A percentile compares a stretch with the other conserved stretches of the same genome.
These are phyloP conservation scores for Acipenser oxyrinchus DNA, from an alignment of 2,797 vertebrate genomes.

Conservation along the genomic window DNA sequence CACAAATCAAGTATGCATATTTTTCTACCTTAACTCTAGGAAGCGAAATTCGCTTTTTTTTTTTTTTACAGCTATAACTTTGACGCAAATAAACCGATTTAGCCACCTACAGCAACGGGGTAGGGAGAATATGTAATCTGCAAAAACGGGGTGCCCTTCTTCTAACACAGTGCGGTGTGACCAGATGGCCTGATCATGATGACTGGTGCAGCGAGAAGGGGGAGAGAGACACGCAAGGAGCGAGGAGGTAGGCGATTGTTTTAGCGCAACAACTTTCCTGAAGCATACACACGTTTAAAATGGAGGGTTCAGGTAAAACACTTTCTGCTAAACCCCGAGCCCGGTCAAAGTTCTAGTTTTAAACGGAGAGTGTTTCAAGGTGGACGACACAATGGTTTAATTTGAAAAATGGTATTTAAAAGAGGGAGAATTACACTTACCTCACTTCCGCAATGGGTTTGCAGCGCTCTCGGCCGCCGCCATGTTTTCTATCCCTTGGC, in stretches of 20 bases:
- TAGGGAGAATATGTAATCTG: constrained; percentile 3
- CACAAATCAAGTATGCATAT: constrained; percentile 8
- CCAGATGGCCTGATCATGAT: constrained; percentile 21
- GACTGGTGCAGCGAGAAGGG: constrained; percentile 16
- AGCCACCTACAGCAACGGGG: constrained; percentile 5
- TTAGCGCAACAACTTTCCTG: constrained; percentile 59
- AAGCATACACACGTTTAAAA: constrained; percentile 31
- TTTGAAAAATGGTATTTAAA: constrained; percentile 41
- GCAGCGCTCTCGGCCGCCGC: constrained; percentile 67
- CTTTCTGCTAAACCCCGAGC: constrained; percentile 17
- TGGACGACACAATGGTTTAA: constrained; percentile 21
- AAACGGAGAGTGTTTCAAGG: constrained; percentile 15
- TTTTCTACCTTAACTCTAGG: constrained; percentile 3
- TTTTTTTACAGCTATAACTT: constrained; percentile 23
- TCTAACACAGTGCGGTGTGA: constrained; percentile 12
- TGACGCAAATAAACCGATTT: constrained; percentile 24
- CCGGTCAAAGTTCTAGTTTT: constrained; percentile 21
- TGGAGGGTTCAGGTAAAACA: constrained; percentile 19
- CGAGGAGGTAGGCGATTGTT: constrained; percentile 47
- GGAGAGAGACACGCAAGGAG: constrained; percentile 14
- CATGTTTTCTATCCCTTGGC: constrained; percentile 65
- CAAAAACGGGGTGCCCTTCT: constrained; percentile 10
- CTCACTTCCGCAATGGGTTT: constrained; percentile 72
- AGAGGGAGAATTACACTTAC: constrained; percentile 60
- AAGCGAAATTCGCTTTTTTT: constrained; percentile 16